These are phyloP conservation scores for Todiramphus chloris DNA, from an alignment of 2,113 vertebrate species.

Conservation along the genomic window DNA sequence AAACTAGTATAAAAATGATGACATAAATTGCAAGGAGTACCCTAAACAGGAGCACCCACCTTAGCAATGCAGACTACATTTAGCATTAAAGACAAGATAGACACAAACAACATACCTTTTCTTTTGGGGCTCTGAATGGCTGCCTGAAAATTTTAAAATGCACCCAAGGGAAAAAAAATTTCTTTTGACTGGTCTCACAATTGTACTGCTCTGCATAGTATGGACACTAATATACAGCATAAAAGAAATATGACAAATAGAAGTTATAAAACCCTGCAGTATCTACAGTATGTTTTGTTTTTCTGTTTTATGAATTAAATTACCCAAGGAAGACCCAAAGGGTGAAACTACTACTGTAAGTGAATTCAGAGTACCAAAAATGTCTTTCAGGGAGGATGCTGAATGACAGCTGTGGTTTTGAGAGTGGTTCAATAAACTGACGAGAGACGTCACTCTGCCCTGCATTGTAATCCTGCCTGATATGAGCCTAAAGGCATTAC, in stretches of 20 bases:
- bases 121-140: background rate
- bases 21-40: background rate
- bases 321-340: background rate
- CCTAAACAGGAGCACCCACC: background rate
- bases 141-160: background rate
- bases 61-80: background rate
- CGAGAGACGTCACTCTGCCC: background rate
- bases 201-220: background rate
- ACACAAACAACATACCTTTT: background rate
- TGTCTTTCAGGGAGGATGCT: background rate
- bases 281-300: background rate
- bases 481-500: background rate
- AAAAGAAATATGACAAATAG: background rate
- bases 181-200: background rate
- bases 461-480: rapidly evolving
- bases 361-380: background rate
- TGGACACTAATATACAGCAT: background rate
- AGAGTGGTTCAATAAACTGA: background rate
- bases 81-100: background rate
- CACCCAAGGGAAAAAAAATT: background rate
- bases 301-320: background rate
- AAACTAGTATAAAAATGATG: too few species aligned
- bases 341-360: background rate
- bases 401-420: background rate
- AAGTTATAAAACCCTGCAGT: background rate